A percentile compares a stretch with the other conserved stretches of the same genome.
Conservation (phyloP, 2,113 vertebrate species). For the Eurystomus gularis region DNA sequence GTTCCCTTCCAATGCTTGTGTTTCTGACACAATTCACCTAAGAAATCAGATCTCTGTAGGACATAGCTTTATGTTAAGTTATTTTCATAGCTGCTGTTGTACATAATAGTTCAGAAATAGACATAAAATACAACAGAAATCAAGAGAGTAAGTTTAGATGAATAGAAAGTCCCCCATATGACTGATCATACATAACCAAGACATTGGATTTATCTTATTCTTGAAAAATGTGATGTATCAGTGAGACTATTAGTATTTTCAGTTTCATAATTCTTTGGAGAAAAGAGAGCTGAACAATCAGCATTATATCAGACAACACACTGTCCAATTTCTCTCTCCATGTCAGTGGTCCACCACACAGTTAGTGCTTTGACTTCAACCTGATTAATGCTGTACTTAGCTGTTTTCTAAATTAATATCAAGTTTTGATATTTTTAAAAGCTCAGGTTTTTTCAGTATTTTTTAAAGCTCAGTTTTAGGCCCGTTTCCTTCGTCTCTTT, state of each 20-base stretch:
- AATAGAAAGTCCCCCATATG: neutral
- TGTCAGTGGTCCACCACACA: neutral
- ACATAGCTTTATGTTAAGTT: neutral
- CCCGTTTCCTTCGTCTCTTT: neutral
- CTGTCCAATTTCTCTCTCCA: neutral
- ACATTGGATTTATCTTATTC: neutral
- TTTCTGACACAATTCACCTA: neutral
- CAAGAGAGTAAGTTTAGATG: neutral
- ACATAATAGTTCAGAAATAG: neutral
- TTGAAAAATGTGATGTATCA: neutral
- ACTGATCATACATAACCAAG: neutral
- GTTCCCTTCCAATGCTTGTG: neutral
- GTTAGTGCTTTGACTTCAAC: neutral
- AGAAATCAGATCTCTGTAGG: neutral
- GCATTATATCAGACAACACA: rapidly evolving
- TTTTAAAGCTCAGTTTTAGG: neutral
- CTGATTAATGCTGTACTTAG: neutral
- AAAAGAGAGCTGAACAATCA: neutral
- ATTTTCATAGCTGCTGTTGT: neutral
- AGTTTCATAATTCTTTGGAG: neutral
- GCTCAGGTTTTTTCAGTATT: too few relatives aligned
- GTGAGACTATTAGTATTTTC: neutral
- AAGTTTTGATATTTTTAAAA: too few relatives aligned
- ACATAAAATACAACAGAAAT: neutral
- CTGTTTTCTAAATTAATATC: neutral